A percentile compares a stretch with the other conserved stretches of the same genome.
Conservation (phyloP, 2,113 vertebrate species). For the Solenodon paradoxus region DNA sequence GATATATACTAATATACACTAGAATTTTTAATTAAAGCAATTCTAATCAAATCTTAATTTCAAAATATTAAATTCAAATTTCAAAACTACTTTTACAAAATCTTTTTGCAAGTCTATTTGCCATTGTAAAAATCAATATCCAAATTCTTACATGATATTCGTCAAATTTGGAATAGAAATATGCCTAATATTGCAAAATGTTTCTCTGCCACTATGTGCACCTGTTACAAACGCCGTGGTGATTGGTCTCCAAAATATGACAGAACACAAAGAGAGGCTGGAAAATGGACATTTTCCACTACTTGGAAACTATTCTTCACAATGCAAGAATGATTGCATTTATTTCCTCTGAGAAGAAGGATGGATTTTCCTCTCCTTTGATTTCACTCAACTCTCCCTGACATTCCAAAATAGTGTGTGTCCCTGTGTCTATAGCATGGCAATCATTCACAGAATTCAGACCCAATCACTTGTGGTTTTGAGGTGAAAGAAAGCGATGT, state of each 20-base stretch:
- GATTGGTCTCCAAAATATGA: neutral
- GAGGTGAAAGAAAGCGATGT: neutral
- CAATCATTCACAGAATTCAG: neutral
- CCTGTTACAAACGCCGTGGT: neutral
- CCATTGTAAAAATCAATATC: neutral
- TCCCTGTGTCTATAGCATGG: neutral
- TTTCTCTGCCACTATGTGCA: neutral
- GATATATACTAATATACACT: neutral
- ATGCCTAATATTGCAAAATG: neutral
- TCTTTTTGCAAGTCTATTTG: neutral
- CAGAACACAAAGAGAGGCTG: neutral
- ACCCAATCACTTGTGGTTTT: neutral
- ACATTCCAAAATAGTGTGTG: neutral
- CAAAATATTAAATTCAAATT: neutral
- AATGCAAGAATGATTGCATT: neutral
- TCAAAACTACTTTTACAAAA: neutral
- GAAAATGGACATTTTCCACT: neutral
- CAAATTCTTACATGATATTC: too few relatives aligned
- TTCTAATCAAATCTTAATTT: neutral
- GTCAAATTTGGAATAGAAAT: neutral
- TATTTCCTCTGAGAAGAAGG: neutral
- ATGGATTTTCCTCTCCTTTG: neutral
- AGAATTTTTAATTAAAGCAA: constrained; percentile 8
- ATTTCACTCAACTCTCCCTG: neutral
- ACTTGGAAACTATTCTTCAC: neutral